A percentile compares a stretch with the other conserved stretches of the same genome.
phyloP scores from a whole-genome alignment of 2,797 vertebrate genomes.

The Clarias pachynema region DNA sequence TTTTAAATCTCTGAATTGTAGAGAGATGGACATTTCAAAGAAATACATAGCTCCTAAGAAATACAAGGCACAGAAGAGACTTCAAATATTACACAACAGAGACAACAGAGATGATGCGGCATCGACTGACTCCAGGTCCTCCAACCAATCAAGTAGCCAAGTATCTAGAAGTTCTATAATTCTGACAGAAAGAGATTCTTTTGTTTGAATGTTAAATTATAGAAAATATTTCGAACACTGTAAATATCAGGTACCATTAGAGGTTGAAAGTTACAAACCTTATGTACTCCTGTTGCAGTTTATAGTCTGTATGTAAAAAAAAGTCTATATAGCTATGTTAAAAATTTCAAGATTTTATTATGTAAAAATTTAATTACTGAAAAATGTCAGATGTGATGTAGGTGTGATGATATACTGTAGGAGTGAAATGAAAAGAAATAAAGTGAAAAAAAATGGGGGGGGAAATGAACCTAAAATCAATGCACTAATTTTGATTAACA shows the following conservation, averaged over 20 bases:
- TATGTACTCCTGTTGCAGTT: not conserved
- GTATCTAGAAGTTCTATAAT: constrained; percentile 66
- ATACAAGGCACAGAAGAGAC: constrained; percentile 46
- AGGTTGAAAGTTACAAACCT: not conserved
- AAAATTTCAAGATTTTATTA: not conserved
- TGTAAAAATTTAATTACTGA: not conserved
- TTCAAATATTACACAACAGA: constrained; percentile 61
- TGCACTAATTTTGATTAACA: too few species aligned
- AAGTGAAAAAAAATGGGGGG: too few species aligned
- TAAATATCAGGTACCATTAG: not conserved
- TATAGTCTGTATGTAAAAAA: not conserved
- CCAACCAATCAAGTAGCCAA: constrained; percentile 54
- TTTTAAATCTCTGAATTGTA: constrained; percentile 40
- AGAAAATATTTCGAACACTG: not conserved
- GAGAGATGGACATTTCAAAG: constrained; percentile 46
- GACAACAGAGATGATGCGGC: constrained; percentile 66
- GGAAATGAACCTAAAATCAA: too few species aligned
- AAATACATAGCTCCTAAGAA: constrained; percentile 59
- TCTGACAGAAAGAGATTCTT: constrained; percentile 70
- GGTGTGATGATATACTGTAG: too few species aligned
- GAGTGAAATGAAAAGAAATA: too few species aligned
- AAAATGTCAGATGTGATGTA: too few species aligned
- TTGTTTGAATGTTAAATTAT: constrained; percentile 65
- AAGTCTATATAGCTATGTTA: not conserved
- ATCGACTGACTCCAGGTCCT: constrained; percentile 56